Base-by-base conservation (phyloP, 2,113 vertebrate genomes). In the Heterotilapia buettikoferi region DNA sequence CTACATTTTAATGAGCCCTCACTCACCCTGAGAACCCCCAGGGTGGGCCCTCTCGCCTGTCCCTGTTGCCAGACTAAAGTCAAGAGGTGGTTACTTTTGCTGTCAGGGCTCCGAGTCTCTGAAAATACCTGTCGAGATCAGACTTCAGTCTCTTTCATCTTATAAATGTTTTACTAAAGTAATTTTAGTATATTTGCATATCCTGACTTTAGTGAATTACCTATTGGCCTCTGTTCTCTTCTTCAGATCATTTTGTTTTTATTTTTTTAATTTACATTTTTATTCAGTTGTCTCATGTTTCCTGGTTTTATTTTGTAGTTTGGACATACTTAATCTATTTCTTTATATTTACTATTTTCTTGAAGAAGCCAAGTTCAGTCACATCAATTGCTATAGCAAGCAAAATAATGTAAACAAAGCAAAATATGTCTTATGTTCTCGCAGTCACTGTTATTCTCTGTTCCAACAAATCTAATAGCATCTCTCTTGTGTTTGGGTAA, bases 1-100 rank as follows among this genome's bases (percentile, higher is more conserved):
- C 45, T 78, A 78, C 73, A 78, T 78, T 78, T 78, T 78, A 50
- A 78, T 78, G 73, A 78, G 73, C 73, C 73, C 73, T 78, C 73
- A 31, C 16, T 78, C 73, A 78, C 73, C 73, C 73, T 78, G 43
- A 78, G 73, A 31, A 31, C 45, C 43, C 73, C 26, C 18, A 8
- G 29, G 10, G 45, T 50, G 73, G 16, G 73, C 16, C 45, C 6
- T 78, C 45, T 78, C 5, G 3, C 45, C 26, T 31, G 45, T 31
- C 73, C 73, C 73, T 78, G 45, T 31, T 78, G 73, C 73, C 73
- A 78, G 73, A 78, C 10, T 50, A 31, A 78, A 78, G 73, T 78
- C 73, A 78, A 78, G 45, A 78, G 73, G 73, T 78, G 45, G 73
- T 31, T 52, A 50, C 26, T 52, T 78, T 78, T 31, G 45, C 73